A percentile compares a stretch with the other conserved stretches of the same genome.
Evolutionary conservation across 2,797 vertebrate species (phyloP).

Genomic region (Periophthalmus magnuspinnatus): DNA sequence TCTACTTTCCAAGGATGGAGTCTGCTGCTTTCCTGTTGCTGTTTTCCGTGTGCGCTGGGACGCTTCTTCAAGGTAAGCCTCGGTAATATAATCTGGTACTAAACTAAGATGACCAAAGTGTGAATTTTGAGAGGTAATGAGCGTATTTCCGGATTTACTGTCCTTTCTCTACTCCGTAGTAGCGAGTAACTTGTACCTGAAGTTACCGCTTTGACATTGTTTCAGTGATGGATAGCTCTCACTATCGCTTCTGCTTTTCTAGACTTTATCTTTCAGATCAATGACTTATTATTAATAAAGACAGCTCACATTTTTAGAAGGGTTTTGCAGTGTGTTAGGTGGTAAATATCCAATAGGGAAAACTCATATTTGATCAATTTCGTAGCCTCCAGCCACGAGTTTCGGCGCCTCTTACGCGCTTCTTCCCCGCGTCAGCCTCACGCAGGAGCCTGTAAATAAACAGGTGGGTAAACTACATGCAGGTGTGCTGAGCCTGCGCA

Average conservation of each 20-base stretch:
- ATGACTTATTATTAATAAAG: not conserved
- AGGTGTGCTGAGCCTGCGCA: slow-evolving; percentile 11
- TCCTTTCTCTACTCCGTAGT: not conserved
- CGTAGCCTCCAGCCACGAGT: not conserved
- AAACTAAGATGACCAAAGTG: not conserved
- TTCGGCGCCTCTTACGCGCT: too few species aligned
- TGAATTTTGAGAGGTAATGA: not conserved
- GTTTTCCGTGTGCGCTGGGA: slow-evolving; percentile 11
- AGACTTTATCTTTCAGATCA: not conserved
- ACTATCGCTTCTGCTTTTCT: not conserved
- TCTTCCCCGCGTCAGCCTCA: not conserved
- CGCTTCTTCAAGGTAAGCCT: slow-evolving; percentile 45
- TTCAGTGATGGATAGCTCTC: not conserved
- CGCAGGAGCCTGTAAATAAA: slow-evolving; percentile 8
- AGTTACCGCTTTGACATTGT: slow-evolving; percentile 1
- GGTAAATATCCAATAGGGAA: not conserved
- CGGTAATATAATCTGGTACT: not conserved
- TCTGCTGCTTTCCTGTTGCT: slow-evolving; percentile 25
- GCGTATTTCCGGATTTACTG: not conserved
- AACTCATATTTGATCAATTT: not conserved
- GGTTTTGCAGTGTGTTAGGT: not conserved
- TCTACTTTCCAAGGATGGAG: slow-evolving; percentile 32
- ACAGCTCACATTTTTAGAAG: not conserved
- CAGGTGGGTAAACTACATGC: slow-evolving; percentile 11
- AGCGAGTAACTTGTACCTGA: not conserved